These are phyloP conservation scores for Drosophila neonasuta DNA, from an alignment of 2,888 invertebrate species.

Conservation along the genomic window DNA sequence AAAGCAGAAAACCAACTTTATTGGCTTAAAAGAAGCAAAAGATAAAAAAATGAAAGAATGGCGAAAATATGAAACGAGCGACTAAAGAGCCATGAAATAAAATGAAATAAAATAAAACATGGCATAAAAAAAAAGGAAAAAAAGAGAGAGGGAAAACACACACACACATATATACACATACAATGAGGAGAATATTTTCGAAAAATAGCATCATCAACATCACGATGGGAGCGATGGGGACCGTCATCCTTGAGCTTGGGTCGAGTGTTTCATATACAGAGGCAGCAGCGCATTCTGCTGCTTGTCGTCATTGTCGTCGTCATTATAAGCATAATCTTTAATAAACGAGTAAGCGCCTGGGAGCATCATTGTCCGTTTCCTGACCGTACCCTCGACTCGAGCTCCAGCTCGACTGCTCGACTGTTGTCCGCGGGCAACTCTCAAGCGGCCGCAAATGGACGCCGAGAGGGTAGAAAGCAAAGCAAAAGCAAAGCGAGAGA, in stretches of 20 bases:
- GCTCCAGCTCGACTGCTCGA: neutral
- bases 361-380: constrained; percentile 28
- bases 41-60: neutral
- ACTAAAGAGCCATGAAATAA: constrained; percentile 46
- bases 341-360: constrained; percentile 73
- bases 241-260: constrained; percentile 2
- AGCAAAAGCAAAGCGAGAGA: neutral
- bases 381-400: neutral
- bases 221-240: constrained; percentile 25
- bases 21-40: constrained; percentile 42
- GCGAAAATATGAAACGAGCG: constrained; percentile 48
- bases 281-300: constrained; percentile 54
- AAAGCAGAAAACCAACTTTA: constrained; percentile 56
- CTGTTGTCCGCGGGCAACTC: constrained; percentile 57
- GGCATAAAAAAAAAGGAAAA: constrained; percentile 25
- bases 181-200: constrained; percentile 52
- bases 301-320: constrained; percentile 75
- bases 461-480: constrained; percentile 31
- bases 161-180: constrained; percentile 17
- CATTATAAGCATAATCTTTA: constrained; percentile 78
- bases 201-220: constrained; percentile 74
- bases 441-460: constrained; percentile 65
- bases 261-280: neutral
- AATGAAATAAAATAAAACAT: constrained; percentile 54
- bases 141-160: neutral